These are phyloP conservation scores for Acanthoscelides obtectus DNA, from an alignment of 2,888 invertebrate species.

Conservation along the genomic window DNA sequence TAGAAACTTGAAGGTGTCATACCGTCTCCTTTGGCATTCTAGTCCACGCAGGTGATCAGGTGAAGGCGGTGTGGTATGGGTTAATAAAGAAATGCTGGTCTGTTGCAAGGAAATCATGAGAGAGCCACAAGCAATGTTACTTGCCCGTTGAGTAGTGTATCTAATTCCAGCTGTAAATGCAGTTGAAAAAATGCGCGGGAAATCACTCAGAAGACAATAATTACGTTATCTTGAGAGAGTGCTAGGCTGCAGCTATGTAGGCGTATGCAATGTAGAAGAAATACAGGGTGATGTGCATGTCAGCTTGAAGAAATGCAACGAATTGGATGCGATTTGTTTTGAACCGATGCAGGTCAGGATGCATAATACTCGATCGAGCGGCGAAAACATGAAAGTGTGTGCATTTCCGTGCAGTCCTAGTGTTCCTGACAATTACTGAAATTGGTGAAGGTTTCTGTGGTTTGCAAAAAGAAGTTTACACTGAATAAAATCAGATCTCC, in stretches of 20 bases:
- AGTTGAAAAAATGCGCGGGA: background rate
- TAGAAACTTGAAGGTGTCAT: background rate
- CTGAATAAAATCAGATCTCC: no score
- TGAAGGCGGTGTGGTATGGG: background rate
- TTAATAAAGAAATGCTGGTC: background rate
- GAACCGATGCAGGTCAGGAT: no score
- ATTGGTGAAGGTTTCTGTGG: no score
- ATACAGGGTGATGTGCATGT: background rate
- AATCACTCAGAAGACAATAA: background rate
- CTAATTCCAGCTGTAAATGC: background rate
- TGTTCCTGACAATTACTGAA: no score
- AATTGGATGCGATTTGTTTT: no score
- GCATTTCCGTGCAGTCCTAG: no score
- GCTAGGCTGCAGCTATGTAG: background rate
- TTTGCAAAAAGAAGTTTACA: no score
- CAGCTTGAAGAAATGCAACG: background rate
- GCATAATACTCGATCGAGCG: no score
- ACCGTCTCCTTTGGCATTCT: background rate
- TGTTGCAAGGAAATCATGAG: background rate
- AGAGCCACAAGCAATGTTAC: background rate
- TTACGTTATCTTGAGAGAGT: background rate
- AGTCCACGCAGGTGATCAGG: background rate
- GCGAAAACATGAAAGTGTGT: no score
- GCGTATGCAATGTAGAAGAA: background rate
- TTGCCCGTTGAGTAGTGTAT: background rate